Evolutionary conservation across 2,888 invertebrate species (phyloP).

Genomic region (Peribatodes rhomboidaria): DNA sequence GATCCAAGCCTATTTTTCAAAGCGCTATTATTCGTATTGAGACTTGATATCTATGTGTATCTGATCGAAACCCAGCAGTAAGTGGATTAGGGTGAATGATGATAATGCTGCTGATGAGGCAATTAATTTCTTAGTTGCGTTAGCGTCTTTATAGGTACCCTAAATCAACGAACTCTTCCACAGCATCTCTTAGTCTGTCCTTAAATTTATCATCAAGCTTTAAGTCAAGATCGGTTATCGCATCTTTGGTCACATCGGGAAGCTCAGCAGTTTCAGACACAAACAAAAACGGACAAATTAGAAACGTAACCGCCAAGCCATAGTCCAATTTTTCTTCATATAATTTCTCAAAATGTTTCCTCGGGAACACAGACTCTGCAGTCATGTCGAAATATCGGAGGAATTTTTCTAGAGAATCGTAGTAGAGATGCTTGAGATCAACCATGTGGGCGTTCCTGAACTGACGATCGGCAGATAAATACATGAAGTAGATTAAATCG

Average conservation of each 20-base stretch:
- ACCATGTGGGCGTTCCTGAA: slow-evolving; percentile 55
- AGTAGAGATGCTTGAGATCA: slow-evolving; percentile 51
- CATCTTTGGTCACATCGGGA: slow-evolving; percentile 52
- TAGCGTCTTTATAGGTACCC: slow-evolving; percentile 44
- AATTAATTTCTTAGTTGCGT: too few relatives aligned
- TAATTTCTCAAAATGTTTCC: slow-evolving; percentile 54
- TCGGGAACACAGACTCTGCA: slow-evolving; percentile 53
- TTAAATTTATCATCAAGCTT: slow-evolving; percentile 50
- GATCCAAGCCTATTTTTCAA: too few relatives aligned
- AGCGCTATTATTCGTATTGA: too few relatives aligned
- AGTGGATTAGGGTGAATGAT: too few relatives aligned
- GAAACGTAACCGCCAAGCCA: slow-evolving; percentile 51
- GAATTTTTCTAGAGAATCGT: slow-evolving; percentile 27
- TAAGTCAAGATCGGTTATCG: slow-evolving; percentile 45
- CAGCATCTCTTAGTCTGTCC: slow-evolving; percentile 49
- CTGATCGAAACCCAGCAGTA: too few relatives aligned
- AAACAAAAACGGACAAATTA: slow-evolving; percentile 54
- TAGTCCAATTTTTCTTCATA: slow-evolving; percentile 55
- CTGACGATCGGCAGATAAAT: slow-evolving; percentile 27
- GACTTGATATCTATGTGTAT: too few relatives aligned
- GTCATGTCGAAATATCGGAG: slow-evolving; percentile 56
- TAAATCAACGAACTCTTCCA: slow-evolving; percentile 59
- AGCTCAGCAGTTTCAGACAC: slow-evolving; percentile 48
- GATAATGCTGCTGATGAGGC: too few relatives aligned
- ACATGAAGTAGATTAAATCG: slow-evolving; percentile 45